Evolutionary conservation across 1,140 invertebrate species (phyloP).

Genomic region (Gonatopus flavifemur): DNA sequence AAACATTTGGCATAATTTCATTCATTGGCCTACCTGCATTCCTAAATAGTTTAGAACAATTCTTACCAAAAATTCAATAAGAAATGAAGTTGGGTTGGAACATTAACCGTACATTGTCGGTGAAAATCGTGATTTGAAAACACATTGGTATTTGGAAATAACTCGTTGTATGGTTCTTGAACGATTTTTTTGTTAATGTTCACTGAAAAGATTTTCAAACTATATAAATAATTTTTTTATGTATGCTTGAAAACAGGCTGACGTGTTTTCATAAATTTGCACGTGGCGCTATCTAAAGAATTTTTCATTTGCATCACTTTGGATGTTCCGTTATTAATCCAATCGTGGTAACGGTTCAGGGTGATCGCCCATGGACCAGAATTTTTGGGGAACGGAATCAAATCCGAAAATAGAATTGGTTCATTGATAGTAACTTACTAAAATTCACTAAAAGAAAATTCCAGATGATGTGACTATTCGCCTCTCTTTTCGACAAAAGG

Average conservation of each 20-base stretch:
- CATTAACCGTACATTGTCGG: slow-evolving; percentile 14
- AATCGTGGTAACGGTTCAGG: too few species aligned
- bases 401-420: too few species aligned
- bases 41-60: background rate
- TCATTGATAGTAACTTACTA: too few species aligned
- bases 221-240: background rate
- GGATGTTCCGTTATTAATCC: too few species aligned
- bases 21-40: slow-evolving; percentile 5
- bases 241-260: slow-evolving; percentile 9
- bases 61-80: slow-evolving; percentile 20
- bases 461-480: too few species aligned
- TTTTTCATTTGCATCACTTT: too few species aligned
- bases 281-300: slow-evolving; percentile 17
- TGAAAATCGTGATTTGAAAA: slow-evolving; percentile 14
- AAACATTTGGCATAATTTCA: background rate
- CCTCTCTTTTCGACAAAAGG: too few species aligned
- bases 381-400: too few species aligned
- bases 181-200: slow-evolving; percentile 7
- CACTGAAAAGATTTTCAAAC: slow-evolving; percentile 11
- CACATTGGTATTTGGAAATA: background rate
- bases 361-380: too few species aligned
- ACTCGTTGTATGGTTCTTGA: background rate
- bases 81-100: slow-evolving; percentile 27
- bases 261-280: slow-evolving; percentile 22
- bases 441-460: too few species aligned